Conservation (phyloP, 37 sponge, comb jelly and placozoan genomes). For the Agelas oroides region DNA sequence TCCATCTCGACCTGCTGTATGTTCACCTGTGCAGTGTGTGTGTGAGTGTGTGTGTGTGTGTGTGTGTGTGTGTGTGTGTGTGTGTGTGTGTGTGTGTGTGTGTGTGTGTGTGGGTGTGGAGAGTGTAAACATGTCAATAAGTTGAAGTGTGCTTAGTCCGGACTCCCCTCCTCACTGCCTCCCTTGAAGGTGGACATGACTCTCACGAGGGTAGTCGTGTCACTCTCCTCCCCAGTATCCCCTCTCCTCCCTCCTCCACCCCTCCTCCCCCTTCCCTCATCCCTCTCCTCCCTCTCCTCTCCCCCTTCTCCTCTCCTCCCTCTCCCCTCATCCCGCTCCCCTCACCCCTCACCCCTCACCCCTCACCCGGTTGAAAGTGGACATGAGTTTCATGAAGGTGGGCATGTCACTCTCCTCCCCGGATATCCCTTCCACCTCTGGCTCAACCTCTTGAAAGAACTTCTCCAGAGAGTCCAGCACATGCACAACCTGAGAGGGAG, state of each 20-base stretch:
- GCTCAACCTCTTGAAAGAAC: slow-evolving; percentile 81
- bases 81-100: slow-evolving; percentile 43
- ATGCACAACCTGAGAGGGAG: slow-evolving; percentile 1
- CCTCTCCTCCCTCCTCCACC: no score
- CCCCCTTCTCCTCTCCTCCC: no score
- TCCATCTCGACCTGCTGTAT: slow-evolving; percentile 75
- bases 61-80: slow-evolving; percentile 32
- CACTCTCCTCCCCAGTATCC: no score
- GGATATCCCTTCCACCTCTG: slow-evolving; percentile 76
- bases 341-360: not conserved
- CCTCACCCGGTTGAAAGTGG: slow-evolving; percentile 72
- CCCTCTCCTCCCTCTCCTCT: no score
- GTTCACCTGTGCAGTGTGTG: slow-evolving; percentile 54
- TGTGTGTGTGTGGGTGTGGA: slow-evolving; percentile 16
- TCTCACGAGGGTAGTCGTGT: no score
- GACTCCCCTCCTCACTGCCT: no score
- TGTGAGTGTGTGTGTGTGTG: slow-evolving; percentile 8
- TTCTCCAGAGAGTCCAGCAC: slow-evolving; percentile 62
- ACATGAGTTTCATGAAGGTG: slow-evolving; percentile 65
- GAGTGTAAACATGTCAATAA: not conserved
- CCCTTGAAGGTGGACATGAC: no score
- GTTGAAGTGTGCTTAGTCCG: no score
- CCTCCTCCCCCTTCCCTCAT: no score
- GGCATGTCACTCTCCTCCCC: slow-evolving; percentile 58
- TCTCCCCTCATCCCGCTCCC: no score